These are phyloP conservation scores for Apoda limacodes DNA, from an alignment of 2,888 invertebrate species.

Conservation along the genomic window DNA sequence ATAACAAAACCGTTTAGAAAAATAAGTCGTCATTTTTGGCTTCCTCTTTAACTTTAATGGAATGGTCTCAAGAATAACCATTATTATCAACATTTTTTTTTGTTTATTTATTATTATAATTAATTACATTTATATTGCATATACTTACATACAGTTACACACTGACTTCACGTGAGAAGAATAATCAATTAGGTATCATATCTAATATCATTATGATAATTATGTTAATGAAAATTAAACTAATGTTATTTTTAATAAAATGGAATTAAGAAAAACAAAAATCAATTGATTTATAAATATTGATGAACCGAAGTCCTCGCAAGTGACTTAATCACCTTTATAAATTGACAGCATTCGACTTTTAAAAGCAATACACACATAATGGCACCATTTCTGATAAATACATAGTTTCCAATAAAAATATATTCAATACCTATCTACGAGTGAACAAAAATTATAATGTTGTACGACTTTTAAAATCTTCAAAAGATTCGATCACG, in stretches of 20 bases:
- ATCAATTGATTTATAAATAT: too few relatives aligned
- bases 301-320: too few relatives aligned
- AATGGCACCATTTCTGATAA: constrained; percentile 56
- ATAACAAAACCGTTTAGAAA: constrained; percentile 67
- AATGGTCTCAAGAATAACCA: constrained; percentile 65
- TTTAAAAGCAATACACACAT: constrained; percentile 36
- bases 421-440: constrained; percentile 47
- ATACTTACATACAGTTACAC: too few relatives aligned
- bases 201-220: too few relatives aligned
- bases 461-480: constrained; percentile 37
- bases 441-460: constrained; percentile 40
- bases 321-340: too few relatives aligned
- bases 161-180: too few relatives aligned
- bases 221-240: too few relatives aligned
- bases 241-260: too few relatives aligned
- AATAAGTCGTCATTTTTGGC: constrained; percentile 67
- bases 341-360: constrained; percentile 24
- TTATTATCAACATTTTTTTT: constrained; percentile 33
- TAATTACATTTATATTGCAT: too few relatives aligned
- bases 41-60: constrained; percentile 62
- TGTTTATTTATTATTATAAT: too few relatives aligned
- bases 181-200: too few relatives aligned
- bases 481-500: constrained; percentile 38
- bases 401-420: constrained; percentile 37
- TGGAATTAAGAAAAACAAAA: too few relatives aligned